phyloP scores from a whole-genome alignment of 2,888 invertebrate species.

The Torymus aiolomorphi region DNA sequence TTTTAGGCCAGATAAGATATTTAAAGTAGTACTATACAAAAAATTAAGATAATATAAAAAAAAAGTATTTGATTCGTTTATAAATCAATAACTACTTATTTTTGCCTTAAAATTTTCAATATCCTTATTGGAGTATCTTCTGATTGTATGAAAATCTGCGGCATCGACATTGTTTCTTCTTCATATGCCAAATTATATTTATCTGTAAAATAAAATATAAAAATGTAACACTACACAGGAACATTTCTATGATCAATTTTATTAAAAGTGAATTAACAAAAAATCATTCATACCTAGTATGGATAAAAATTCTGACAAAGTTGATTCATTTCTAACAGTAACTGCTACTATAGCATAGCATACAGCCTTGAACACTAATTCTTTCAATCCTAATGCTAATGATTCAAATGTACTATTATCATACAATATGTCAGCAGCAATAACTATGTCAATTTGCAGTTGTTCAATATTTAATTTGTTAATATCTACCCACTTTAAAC shows the following conservation, averaged over 20 bases:
- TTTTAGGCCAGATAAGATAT: constrained; percentile 49
- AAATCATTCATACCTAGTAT: constrained; percentile 76
- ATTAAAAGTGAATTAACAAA: constrained; percentile 13
- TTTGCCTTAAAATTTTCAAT: constrained; percentile 65
- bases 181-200: constrained; percentile 63
- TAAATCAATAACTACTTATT: constrained; percentile 48
- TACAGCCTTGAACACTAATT: constrained; percentile 71
- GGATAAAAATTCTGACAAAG: constrained; percentile 79
- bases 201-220: constrained; percentile 60
- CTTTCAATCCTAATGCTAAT: constrained; percentile 75
- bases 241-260: constrained; percentile 34
- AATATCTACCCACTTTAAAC: constrained; percentile 78
- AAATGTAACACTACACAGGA: constrained; percentile 32
- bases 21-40: constrained; percentile 41
- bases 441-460: constrained; percentile 75
- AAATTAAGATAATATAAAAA: constrained; percentile 58
- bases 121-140: constrained; percentile 67
- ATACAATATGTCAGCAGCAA: constrained; percentile 81
- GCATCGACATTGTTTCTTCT: constrained; percentile 62
- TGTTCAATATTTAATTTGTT: constrained; percentile 62
- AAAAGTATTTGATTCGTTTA: constrained; percentile 54
- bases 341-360: constrained; percentile 78
- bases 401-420: constrained; percentile 78
- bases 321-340: constrained; percentile 82
- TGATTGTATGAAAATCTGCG: constrained; percentile 62